phyloP scores from a whole-genome alignment of 2,888 invertebrate species.

The Agonum fuliginosum region DNA sequence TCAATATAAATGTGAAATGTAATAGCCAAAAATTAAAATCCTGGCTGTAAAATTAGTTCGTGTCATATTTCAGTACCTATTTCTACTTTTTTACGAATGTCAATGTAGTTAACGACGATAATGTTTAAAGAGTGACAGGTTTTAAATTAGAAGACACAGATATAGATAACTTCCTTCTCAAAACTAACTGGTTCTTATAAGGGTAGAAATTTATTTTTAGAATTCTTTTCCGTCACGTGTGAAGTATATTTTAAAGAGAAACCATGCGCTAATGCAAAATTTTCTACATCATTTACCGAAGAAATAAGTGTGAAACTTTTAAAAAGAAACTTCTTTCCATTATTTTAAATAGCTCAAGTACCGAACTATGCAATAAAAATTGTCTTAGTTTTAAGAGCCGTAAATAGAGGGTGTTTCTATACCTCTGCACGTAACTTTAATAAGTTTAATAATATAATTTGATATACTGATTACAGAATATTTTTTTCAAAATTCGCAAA shows the following conservation, averaged over 20 bases:
- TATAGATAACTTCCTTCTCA: slow-evolving; percentile 37
- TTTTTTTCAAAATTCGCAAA: too few species aligned
- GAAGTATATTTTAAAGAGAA: slow-evolving; percentile 34
- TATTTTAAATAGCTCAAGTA: slow-evolving; percentile 20
- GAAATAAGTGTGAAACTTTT: slow-evolving; percentile 36
- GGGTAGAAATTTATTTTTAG: slow-evolving; percentile 53
- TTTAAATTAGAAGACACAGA: slow-evolving; percentile 34
- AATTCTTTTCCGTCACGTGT: slow-evolving; percentile 47
- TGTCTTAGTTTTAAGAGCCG: not conserved
- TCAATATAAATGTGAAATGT: too few species aligned
- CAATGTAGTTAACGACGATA: slow-evolving; percentile 23
- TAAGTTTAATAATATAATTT: too few species aligned
- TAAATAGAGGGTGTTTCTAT: too few species aligned
- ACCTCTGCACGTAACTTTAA: too few species aligned
- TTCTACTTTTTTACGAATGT: not conserved
- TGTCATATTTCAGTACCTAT: slow-evolving; percentile 1
- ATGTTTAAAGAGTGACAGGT: slow-evolving; percentile 23
- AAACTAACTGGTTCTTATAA: slow-evolving; percentile 34
- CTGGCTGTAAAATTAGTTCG: too few species aligned
- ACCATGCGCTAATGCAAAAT: slow-evolving; percentile 23
- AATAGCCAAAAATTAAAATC: too few species aligned
- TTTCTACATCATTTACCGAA: slow-evolving; percentile 27
- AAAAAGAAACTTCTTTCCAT: not conserved
- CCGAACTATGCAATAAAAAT: slow-evolving; percentile 10
- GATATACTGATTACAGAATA: too few species aligned